phyloP scores from a whole-genome alignment of 2,888 invertebrate genomes.

The Empis stercorea region DNA sequence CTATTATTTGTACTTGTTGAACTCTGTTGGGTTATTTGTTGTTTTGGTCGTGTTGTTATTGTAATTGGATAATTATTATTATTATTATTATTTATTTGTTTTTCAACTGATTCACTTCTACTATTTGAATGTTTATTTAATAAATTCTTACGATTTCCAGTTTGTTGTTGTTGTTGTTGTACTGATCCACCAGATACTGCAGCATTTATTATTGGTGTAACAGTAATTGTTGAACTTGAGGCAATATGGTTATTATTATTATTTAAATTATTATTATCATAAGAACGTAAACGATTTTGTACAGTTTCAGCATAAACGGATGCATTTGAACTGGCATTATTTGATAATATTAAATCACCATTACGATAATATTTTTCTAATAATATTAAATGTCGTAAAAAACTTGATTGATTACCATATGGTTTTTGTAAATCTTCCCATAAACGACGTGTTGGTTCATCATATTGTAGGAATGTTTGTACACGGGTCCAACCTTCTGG shows the following conservation, averaged over 20 bases:
- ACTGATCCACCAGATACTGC: background rate
- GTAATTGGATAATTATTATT: conserved; percentile 8
- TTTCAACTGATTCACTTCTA: conserved; percentile 17
- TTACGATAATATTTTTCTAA: conserved; percentile 73
- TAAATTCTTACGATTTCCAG: conserved; percentile 12
- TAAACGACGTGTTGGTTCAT: conserved; percentile 62
- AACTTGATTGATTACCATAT: conserved; percentile 78
- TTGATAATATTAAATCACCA: conserved; percentile 61
- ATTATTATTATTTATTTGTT: conserved; percentile 9
- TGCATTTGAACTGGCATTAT: conserved; percentile 60
- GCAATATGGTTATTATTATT: no score
- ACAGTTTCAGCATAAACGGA: conserved; percentile 68
- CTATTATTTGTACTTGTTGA: conserved; percentile 4
- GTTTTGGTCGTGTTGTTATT: conserved; percentile 9
- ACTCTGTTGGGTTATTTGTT: conserved; percentile 8
- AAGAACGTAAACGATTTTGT: conserved; percentile 62
- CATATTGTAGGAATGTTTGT: conserved; percentile 65
- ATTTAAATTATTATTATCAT: conserved; percentile 41
- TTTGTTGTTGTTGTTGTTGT: background rate
- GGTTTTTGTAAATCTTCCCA: conserved; percentile 77
- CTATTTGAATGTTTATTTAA: conserved; percentile 2
- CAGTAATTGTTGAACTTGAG: conserved; percentile 32
- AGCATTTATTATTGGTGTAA: conserved; percentile 21
- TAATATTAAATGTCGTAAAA: conserved; percentile 64
- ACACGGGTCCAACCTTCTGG: conserved; percentile 79